These are phyloP conservation scores for Brachypodius melanocephalos DNA, from an alignment of 2,113 vertebrate species.

Conservation along the genomic window DNA sequence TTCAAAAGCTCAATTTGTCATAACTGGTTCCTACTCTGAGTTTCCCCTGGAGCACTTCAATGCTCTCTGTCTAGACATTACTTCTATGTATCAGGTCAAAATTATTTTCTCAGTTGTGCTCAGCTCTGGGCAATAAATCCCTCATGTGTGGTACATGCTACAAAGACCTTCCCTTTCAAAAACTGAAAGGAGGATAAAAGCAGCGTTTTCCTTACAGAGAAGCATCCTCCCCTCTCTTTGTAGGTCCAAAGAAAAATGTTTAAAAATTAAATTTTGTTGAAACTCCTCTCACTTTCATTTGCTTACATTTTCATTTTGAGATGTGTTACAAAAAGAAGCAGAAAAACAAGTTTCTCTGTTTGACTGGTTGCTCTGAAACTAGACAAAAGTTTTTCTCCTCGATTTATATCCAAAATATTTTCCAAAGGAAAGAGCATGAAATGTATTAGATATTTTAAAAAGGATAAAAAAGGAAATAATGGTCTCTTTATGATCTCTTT, in stretches of 20 bases:
- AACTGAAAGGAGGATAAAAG: conserved; percentile 3
- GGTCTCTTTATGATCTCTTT: not conserved
- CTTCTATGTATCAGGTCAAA: not conserved
- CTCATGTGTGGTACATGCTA: not conserved
- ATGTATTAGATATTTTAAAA: not conserved
- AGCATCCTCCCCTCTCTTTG: not conserved
- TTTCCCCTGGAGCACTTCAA: conserved; percentile 44
- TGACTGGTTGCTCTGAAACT: not conserved
- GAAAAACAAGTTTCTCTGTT: conserved; percentile 5
- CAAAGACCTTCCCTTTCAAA: conserved; percentile 15
- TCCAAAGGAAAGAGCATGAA: not conserved
- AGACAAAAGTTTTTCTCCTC: not conserved
- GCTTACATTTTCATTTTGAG: not conserved
- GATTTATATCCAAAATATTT: conserved; percentile 1
- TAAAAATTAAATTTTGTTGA: not conserved
- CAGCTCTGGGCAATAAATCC: conserved; percentile 11
- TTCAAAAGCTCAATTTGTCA: conserved; percentile 57
- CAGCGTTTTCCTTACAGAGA: not conserved
- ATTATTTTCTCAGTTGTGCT: conserved; percentile 14
- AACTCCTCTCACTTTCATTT: not conserved
- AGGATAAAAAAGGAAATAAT: not conserved
- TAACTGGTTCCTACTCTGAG: conserved; percentile 6
- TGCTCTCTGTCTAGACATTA: conserved; percentile 49
- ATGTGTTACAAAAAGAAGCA: not conserved
- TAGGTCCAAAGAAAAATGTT: not conserved